A percentile compares a stretch with the other conserved stretches of the same genome.
Conservation (phyloP, 2,113 vertebrate species). For the Rallus limicola region DNA sequence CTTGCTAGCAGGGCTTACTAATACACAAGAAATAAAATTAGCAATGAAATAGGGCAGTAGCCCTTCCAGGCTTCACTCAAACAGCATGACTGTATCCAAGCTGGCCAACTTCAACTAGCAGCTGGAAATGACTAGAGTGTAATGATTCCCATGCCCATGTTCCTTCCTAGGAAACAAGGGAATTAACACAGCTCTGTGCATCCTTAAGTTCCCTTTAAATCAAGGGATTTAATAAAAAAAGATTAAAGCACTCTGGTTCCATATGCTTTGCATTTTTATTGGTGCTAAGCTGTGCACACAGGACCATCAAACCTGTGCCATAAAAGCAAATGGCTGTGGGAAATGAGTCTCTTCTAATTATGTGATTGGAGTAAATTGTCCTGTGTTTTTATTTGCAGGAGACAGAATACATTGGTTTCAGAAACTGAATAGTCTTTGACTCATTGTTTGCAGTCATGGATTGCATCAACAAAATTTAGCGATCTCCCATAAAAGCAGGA, state of each 20-base stretch:
- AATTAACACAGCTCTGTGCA: not conserved
- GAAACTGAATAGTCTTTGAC: slow-evolving; percentile 1
- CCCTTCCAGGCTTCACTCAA: not conserved
- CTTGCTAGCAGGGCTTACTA: not conserved
- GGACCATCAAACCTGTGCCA: not conserved
- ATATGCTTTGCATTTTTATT: not conserved
- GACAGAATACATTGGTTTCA: not conserved
- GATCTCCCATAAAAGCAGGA: slow-evolving; percentile 20
- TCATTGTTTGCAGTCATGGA: slow-evolving; percentile 12
- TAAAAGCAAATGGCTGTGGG: not conserved
- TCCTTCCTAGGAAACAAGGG: not conserved
- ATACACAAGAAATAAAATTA: not conserved
- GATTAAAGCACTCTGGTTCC: not conserved
- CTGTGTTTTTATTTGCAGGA: not conserved
- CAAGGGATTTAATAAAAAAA: not conserved
- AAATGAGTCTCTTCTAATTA: not conserved
- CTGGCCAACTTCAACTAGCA: not conserved
- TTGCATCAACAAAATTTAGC: slow-evolving; percentile 12
- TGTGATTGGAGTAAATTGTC: not conserved
- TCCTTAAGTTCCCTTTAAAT: not conserved
- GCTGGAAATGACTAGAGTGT: not conserved
- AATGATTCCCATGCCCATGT: not conserved
- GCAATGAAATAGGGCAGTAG: not conserved
- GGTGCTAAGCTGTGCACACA: not conserved
- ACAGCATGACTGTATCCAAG: not conserved